Base-by-base conservation (phyloP, 2,888 invertebrate genomes). In the Drosophila kokeensis region DNA sequence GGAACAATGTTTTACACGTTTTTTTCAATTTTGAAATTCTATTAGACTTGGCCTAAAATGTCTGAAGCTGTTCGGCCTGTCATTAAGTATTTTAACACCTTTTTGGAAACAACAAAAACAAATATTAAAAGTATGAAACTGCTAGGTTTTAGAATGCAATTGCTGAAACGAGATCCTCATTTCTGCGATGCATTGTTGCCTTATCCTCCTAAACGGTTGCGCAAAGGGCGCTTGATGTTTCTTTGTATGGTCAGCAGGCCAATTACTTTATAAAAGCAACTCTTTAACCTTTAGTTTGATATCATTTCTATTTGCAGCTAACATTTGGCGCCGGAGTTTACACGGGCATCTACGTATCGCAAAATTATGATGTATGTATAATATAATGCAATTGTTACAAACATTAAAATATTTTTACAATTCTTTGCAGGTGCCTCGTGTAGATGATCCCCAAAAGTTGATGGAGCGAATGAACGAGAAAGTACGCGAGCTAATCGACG, bases 401-500 rank as follows among this genome's bases (percentile, higher is more conserved):
- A 2, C 5, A 50, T 11, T n/a, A 5, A 13, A 3, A 15, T 18
- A 27, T 34, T 7, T 6, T 13, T 15, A 8, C 7, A 8, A 8
- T 2, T 11, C 13, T 7, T 34, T 94, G 66, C 93, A 98, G 97
- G 94, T 98, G 77, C 97, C 97, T 10, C 95, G 96, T 92, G 96
- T 98, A 7, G 97, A 98, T 93, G 96, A 98, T 82, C 98, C 98
- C 5, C 93, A 94, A 71, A 95, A 95, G 82, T 91, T 98, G 83
- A 93, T 96, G 89, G 95, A 96, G 76, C 96, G 95, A 24, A 8
- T 80, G 21, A 87, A 89, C 57, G 70, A 79, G 30, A 87, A 87
- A 57, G 38, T 90, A 1, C 78, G 88, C 7, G 90, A 87, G 62
- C 96, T 94, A 91, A 92, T 96, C 29, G 96, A 97, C 13, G 89